phyloP scores from a whole-genome alignment of 2,797 vertebrate species.

The Acanthopagrus latus region DNA sequence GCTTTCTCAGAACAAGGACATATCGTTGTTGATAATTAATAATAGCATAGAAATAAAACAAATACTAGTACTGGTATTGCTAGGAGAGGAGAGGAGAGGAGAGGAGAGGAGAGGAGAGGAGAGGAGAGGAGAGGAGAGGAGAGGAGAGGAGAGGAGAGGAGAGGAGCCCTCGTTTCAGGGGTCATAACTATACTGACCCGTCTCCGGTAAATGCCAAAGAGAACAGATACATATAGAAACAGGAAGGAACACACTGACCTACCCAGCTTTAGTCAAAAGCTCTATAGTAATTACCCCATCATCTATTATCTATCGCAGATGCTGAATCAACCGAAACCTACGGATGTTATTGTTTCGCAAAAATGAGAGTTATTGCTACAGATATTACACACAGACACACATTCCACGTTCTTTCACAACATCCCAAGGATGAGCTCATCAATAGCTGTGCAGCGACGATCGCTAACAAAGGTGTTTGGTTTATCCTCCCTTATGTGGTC shows the following conservation, averaged over 20 bases:
- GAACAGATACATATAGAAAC: constrained; percentile 59
- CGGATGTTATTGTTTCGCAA: constrained; percentile 81
- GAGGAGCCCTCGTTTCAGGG: neutral
- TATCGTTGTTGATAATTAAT: neutral
- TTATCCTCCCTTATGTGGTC: constrained; percentile 69
- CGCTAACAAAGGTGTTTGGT: constrained; percentile 79
- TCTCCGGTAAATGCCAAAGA: constrained; percentile 45
- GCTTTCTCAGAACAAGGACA: neutral
- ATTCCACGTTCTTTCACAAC: constrained; percentile 78
- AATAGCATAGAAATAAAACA: fast-evolving
- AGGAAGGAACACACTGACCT: constrained; percentile 67
- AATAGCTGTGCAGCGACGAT: constrained; percentile 61
- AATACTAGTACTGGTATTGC: neutral
- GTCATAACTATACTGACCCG: constrained; percentile 41
- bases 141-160: constrained; percentile 14
- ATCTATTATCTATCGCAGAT: constrained; percentile 81
- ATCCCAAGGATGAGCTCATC: constrained; percentile 76
- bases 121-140: neutral
- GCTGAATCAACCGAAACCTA: constrained; percentile 79
- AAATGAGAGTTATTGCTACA: constrained; percentile 76
- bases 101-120: neutral
- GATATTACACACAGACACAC: constrained; percentile 74
- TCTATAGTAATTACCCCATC: constrained; percentile 73
- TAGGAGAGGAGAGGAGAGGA: neutral
- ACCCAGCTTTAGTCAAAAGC: constrained; percentile 62